Conservation (phyloP, 2,797 vertebrate genomes). For the Cygnus olor region DNA sequence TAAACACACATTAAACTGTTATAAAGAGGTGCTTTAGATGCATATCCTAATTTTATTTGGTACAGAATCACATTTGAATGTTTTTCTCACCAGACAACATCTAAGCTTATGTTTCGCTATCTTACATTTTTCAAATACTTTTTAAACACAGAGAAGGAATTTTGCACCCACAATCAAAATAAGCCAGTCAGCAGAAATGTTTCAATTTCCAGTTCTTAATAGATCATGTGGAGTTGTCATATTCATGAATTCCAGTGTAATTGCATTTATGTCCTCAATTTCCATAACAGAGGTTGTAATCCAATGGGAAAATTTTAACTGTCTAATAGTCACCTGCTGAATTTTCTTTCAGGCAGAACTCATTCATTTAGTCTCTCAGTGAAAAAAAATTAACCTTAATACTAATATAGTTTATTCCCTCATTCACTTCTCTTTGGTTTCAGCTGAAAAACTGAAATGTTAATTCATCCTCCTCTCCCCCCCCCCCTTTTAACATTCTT, state of each 20-base stretch:
- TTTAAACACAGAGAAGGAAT: constrained; percentile 22
- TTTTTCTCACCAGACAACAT: not conserved
- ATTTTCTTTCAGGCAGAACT: constrained; percentile 1
- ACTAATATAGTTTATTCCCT: not conserved
- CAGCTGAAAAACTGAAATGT: not conserved
- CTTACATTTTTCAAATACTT: constrained; percentile 39
- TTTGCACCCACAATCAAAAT: constrained; percentile 22
- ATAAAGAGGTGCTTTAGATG: not conserved
- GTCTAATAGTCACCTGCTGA: constrained; percentile 29
- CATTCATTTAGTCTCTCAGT: not conserved
- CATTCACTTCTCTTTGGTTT: not conserved
- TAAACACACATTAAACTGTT: not conserved
- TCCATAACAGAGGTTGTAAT: constrained; percentile 35
- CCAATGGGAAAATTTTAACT: constrained; percentile 29
- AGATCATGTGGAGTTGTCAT: constrained; percentile 43
- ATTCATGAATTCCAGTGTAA: not conserved
- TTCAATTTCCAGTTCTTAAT: constrained; percentile 52
- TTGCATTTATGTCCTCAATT: constrained; percentile 32
- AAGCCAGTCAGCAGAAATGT: constrained; percentile 43
- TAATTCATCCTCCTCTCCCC: not conserved
- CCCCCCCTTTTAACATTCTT: not conserved
- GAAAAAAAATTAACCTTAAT: not conserved
- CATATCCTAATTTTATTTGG: not conserved
- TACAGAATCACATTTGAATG: not conserved
- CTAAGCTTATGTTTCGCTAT: not conserved